Evolutionary conservation across 2,888 invertebrate genomes (phyloP), one percentile per base, ranked within the genome.

Genomic region (Andrena haemorrhoa): DNA sequence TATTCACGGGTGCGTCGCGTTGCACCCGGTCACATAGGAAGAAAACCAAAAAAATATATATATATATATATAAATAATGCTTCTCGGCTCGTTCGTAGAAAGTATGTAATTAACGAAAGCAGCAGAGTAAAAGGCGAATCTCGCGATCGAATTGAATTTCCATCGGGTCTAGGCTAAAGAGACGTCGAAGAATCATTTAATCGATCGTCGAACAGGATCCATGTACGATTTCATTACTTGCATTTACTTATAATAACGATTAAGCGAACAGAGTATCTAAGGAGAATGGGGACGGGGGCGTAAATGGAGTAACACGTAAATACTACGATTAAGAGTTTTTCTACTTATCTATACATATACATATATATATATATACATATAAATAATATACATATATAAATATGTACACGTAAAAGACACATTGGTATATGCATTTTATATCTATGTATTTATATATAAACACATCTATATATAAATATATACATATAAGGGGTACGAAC

Each of bases 271-370:
- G 47, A 60, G n/a, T 49, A 64, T 66, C 29, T 20, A 61, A 16
- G n/a, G 60, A 33, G 29, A 7, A 33, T 6, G 61, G 16, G 41
- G 23, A 66, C 35, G 20, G 47, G 60, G 16, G 7, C 51, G 64
- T 72, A 31, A 69, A 65, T 33, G 60, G 33, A 33, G 47, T 61
- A 66, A 74, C 47, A 56, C 63, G 60, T 53, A 26, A 73, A 87
- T 64, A 82, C 69, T 86, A 89, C 78, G 82, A 68, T 90, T 91
- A 91, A 90, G 90, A 85, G 89, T 91, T 91, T 91, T 91, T 91
- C 90, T 91, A 91, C 91, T 90, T 91, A 90, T 89, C 89, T 70
- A 79, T 74, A 75, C 64, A 70, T 79, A 70, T 26, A 72, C 65
- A 70, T 20, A 63, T 81, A 83, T 74, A 87, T 84, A 90, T 79